Evolutionary conservation across 2,113 vertebrate genomes (phyloP), one percentile per base, ranked within the genome.

Genomic region (Cyanoramphus novaezelandiae): DNA sequence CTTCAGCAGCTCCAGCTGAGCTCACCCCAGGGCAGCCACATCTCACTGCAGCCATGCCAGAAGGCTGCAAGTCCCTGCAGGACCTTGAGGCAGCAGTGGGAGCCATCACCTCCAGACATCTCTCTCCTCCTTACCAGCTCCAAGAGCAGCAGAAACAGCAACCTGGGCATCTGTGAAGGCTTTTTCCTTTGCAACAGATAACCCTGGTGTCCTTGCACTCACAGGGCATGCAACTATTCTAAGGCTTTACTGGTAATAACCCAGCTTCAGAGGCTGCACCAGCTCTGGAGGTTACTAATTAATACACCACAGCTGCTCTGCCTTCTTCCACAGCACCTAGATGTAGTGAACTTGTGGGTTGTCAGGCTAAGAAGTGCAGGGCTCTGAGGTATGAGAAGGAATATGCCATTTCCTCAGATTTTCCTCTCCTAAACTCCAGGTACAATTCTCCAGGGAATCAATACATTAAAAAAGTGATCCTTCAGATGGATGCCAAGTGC

Each of bases 271-370:
- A 82, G 29, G 21, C 75, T 72, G 52, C 4, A 0, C 43, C 65
- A 82, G 39, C 50, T 74, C 80, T 91, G 60, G 41, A 81, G 88
- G 76, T 75, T 64, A 68, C 82, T 82, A 86, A 86, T 88, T 92
- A 92, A 88, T 78, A 84, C 76, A 86, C 50, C 64, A n/a, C 76
- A 95, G 62, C 76, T 78, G 50, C 50, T 86, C 76, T 96, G 47
- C 69, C 39, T 62, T 81, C 43, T 82, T 82, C 80, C 31, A n/a
- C 57, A 37, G 82, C 49, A 81, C 23, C 63, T 75, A 60, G 47
- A 87, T 50, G 91, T 70, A n/a, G 41, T 39, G 74, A 92, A 83
- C 0, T 1, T 49, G 89, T 69, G 21, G n/a, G 21, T 13, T 85
- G 49, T 75, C 18, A 13, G 41, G 35, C 52, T 82, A 60, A 31